Percentiles rank a stretch among this genome's conserved stretches.
These are phyloP conservation scores for Gallinago media DNA, from an alignment of 2,113 vertebrate species.

Conservation along the genomic window DNA sequence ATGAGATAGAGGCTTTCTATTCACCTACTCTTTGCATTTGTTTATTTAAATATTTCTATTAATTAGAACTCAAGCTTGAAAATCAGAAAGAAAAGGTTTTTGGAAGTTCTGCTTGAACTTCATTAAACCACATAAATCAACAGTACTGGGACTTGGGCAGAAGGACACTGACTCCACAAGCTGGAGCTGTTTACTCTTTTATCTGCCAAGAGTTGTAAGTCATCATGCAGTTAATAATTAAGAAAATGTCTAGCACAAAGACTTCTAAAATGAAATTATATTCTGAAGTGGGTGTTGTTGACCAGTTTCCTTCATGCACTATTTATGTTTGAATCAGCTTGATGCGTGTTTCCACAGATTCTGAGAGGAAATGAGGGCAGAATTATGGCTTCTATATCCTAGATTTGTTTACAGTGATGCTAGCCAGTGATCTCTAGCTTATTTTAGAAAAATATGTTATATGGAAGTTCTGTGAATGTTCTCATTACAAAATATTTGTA, in stretches of 20 bases:
- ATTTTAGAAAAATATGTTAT: neutral
- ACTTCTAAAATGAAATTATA: neutral
- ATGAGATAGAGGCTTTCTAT: neutral
- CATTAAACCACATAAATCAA: neutral
- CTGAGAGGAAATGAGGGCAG: neutral
- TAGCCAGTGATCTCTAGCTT: neutral
- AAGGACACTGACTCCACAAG: neutral
- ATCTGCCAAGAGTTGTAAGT: neutral
- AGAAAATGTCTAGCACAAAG: neutral
- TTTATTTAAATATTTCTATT: constrained; percentile 5
- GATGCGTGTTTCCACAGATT: neutral
- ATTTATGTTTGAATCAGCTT: neutral
- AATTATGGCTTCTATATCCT: neutral
- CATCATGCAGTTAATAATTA: neutral
- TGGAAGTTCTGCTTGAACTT: neutral
- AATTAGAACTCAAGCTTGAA: neutral
- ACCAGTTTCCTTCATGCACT: neutral
- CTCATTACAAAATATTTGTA: neutral
- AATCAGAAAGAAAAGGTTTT: neutral
- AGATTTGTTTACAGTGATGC: neutral
- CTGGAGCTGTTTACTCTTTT: neutral
- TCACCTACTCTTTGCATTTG: neutral
- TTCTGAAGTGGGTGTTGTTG: neutral
- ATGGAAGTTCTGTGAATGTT: neutral
- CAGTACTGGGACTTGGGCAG: neutral